A percentile compares a stretch with the other conserved stretches of the same genome.
These are phyloP conservation scores for Xiphophorus birchmanni DNA, from an alignment of 2,797 vertebrate genomes.

Conservation along the genomic window DNA sequence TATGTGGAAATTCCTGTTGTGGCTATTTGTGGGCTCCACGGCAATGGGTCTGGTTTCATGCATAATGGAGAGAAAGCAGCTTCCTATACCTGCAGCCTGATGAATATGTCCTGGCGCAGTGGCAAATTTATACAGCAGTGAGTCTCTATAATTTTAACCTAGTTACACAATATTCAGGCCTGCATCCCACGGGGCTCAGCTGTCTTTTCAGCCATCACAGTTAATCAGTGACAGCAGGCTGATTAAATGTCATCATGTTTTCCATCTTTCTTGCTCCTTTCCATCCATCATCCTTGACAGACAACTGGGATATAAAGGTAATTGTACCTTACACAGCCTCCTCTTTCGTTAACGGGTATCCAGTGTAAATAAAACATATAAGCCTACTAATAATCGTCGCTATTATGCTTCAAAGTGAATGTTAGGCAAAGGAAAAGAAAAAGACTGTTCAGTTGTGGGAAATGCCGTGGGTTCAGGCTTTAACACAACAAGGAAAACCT, in stretches of 20 bases:
- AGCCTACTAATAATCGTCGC: conserved; percentile 24
- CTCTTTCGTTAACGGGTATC: conserved; percentile 28
- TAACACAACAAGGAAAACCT: not conserved
- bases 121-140: conserved; percentile 28
- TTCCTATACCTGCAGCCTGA: conserved; percentile 15
- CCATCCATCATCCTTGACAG: not conserved
- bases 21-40: not conserved
- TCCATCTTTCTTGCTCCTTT: conserved; percentile 15
- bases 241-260: conserved; percentile 37
- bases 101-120: conserved; percentile 31
- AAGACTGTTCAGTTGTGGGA: conserved; percentile 19
- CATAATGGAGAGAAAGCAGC: conserved; percentile 31
- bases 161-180: conserved; percentile 17
- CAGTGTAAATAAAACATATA: conserved; percentile 32
- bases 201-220: conserved; percentile 25
- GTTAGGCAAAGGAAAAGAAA: conserved; percentile 33
- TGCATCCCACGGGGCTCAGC: conserved; percentile 21
- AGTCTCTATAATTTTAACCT: conserved; percentile 26
- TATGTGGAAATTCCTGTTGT: conserved; percentile 6
- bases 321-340: conserved; percentile 17
- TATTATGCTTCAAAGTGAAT: conserved; percentile 48
- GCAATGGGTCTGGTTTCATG: conserved; percentile 18
- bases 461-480: not conserved
- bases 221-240: conserved; percentile 44
- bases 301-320: conserved; percentile 10